A percentile compares a stretch with the other conserved stretches of the same genome.
These are phyloP conservation scores for Gymnocypris eckloni DNA, from an alignment of 2,797 vertebrate species.

Conservation along the genomic window DNA sequence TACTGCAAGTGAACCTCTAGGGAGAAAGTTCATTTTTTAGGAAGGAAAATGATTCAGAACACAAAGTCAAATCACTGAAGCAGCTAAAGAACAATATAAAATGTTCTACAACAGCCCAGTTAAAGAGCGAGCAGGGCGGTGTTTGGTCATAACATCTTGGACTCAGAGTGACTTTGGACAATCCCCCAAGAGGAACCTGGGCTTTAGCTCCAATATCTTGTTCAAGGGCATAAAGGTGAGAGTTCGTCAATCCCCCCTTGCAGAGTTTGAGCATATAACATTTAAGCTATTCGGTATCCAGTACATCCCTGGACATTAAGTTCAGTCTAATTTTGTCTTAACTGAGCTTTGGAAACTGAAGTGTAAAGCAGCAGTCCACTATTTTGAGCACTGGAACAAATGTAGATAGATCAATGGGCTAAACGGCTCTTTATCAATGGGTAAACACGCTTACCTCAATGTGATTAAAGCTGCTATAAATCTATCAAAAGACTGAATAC, in stretches of 20 bases:
- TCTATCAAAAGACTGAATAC: background rate
- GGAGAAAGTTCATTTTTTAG: constrained; percentile 16
- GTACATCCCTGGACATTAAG: constrained; percentile 18
- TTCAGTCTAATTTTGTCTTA: constrained; percentile 6
- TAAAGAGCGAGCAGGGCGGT: background rate
- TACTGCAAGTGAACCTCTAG: background rate
- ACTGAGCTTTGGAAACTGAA: constrained; percentile 4
- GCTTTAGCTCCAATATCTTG: constrained; percentile 1
- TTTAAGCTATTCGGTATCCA: constrained; percentile 7
- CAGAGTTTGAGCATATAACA: constrained; percentile 10
- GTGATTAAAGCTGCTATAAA: background rate
- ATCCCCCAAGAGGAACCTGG: background rate
- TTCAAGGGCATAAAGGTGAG: constrained; percentile 16
- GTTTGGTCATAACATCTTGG: constrained; percentile 16
- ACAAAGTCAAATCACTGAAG: background rate
- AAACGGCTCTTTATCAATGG: background rate
- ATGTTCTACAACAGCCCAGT: background rate
- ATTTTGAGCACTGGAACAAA: background rate
- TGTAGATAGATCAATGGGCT: background rate
- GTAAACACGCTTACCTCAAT: background rate
- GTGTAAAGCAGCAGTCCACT: background rate
- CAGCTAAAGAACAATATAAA: background rate
- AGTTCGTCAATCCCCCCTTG: background rate
- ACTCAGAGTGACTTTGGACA: constrained; percentile 30
- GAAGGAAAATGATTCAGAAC: background rate